These are phyloP conservation scores for Cherax quadricarinatus DNA, from an alignment of 1,140 invertebrate species.

Conservation along the genomic window DNA sequence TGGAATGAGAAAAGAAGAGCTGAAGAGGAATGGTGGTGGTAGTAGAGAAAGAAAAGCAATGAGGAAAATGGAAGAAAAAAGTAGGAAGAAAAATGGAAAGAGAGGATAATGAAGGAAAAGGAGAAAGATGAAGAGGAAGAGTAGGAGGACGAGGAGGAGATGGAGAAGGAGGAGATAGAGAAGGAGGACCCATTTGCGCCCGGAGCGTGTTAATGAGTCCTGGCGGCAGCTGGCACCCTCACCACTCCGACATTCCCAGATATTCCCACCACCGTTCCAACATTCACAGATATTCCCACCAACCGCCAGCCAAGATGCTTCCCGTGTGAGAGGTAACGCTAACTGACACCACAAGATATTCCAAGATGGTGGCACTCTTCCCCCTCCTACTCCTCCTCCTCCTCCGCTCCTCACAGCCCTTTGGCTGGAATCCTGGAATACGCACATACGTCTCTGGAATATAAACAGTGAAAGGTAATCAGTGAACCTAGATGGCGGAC, in stretches of 20 bases:
- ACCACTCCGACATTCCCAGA: slow-evolving; percentile 47
- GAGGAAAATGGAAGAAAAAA: neutral
- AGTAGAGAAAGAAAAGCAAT: neutral
- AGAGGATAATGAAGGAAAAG: neutral
- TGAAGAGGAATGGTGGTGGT: neutral
- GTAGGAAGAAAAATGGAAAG: neutral
- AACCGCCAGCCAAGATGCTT: slow-evolving; percentile 37
- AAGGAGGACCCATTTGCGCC: slow-evolving; percentile 43
- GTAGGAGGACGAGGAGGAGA: neutral
- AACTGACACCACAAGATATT: slow-evolving; percentile 59
- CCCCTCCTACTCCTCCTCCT: neutral
- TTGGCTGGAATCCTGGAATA: slow-evolving; percentile 32
- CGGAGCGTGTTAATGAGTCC: slow-evolving; percentile 51
- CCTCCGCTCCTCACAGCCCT: neutral
- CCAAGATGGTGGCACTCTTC: slow-evolving; percentile 41
- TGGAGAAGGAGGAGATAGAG: slow-evolving; percentile 1
- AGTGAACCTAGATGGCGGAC: slow-evolving; percentile 14
- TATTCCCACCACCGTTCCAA: slow-evolving; percentile 48
- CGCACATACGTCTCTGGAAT: slow-evolving; percentile 42
- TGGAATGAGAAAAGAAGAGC: neutral
- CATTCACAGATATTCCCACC: slow-evolving; percentile 53
- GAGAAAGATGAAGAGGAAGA: neutral
- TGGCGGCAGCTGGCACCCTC: slow-evolving; percentile 46
- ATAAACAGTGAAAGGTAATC: slow-evolving; percentile 56
- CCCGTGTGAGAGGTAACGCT: slow-evolving; percentile 50